These are phyloP conservation scores for Tenebrosternarchus preto DNA, from an alignment of 2,113 vertebrate genomes.

Conservation along the genomic window DNA sequence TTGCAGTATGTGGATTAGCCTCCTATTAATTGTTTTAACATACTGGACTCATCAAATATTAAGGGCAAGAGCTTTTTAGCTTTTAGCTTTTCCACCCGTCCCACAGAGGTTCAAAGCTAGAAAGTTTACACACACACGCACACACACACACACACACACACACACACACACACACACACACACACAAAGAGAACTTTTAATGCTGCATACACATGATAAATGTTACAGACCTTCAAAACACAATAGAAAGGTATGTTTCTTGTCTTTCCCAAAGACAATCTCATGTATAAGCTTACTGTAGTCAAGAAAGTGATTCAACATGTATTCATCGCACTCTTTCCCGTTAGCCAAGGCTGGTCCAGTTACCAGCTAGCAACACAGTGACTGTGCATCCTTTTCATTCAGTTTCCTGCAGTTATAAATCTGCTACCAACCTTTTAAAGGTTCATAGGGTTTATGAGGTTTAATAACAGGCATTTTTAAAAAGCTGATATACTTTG, in stretches of 20 bases:
- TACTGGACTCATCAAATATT: conserved; percentile 79
- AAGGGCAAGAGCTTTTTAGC: conserved; percentile 66
- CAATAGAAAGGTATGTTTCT: neutral
- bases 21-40: conserved; percentile 72
- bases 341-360: neutral
- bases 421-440: neutral
- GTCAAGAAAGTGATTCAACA: neutral
- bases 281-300: neutral
- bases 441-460: conserved; percentile 17
- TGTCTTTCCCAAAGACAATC: neutral
- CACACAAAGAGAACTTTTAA: conserved; percentile 7
- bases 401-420: neutral
- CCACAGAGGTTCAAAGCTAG: conserved; percentile 33
- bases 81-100: conserved; percentile 57
- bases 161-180: conserved; percentile 6
- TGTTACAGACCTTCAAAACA: neutral
- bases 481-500: neutral
- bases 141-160: conserved; percentile 46
- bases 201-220: neutral
- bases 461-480: neutral
- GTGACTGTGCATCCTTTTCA: neutral
- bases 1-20: conserved; percentile 59
- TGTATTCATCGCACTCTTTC: neutral
- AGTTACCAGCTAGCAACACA: neutral
- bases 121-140: conserved; percentile 1